phyloP scores from a whole-genome alignment of 92 coral and sea anemone genomes.

The Hydrozoanthus gracilis region DNA sequence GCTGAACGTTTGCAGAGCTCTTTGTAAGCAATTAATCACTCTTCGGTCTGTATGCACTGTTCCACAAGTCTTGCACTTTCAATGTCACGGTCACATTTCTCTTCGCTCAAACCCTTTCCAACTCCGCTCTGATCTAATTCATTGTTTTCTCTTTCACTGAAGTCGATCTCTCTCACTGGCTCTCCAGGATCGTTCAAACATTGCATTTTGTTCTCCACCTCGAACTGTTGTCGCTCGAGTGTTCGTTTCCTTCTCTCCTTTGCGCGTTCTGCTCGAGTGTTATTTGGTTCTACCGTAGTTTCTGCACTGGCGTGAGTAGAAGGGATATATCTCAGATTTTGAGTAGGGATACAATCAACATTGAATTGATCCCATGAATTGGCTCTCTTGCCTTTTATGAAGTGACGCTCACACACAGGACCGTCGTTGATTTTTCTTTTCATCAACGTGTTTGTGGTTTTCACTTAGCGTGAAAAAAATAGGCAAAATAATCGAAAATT shows the following conservation, averaged over 20 bases:
- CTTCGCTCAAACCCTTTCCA: not conserved
- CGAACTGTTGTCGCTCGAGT: not conserved
- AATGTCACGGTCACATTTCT: not conserved
- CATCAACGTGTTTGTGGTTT: not conserved
- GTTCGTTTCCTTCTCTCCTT: not conserved
- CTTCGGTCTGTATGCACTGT: slow-evolving; percentile 50
- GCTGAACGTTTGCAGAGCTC: not conserved
- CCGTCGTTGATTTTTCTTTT: not conserved
- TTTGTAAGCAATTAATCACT: slow-evolving; percentile 19
- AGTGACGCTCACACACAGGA: not conserved
- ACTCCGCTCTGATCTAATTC: not conserved
- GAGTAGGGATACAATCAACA: not conserved
- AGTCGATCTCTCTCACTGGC: not conserved
- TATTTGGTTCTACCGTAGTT: not conserved
- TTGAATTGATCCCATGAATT: not conserved
- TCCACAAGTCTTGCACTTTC: not conserved
- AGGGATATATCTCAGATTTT: not conserved
- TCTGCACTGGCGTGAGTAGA: not conserved
- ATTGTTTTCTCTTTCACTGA: not conserved
- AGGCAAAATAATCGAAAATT: too few species aligned
- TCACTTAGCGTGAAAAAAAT: too few species aligned
- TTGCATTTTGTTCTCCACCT: not conserved
- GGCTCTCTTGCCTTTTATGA: not conserved
- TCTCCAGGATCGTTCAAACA: not conserved
- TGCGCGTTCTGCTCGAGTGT: not conserved